Percentiles rank a stretch among this genome's conserved stretches.
phyloP scores from a whole-genome alignment of 1,140 invertebrate species.

The Lepidostoma basale region DNA sequence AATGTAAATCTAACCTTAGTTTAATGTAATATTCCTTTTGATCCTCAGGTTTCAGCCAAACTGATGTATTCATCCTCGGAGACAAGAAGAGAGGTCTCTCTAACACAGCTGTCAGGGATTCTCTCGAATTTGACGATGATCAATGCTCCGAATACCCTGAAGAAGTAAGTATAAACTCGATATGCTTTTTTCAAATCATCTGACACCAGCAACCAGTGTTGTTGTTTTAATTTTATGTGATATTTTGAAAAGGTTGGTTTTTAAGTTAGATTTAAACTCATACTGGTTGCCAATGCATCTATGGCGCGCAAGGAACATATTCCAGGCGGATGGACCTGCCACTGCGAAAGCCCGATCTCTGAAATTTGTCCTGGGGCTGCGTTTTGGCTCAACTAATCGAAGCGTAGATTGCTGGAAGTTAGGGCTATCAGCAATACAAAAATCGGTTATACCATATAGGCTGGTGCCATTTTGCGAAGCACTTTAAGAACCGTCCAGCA shows the following conservation, averaged over 20 bases:
- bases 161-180: constrained; percentile 52
- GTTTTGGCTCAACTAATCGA: neutral
- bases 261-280: neutral
- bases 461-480: no score
- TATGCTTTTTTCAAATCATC: no score
- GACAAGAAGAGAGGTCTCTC: constrained; percentile 53
- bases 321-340: no score
- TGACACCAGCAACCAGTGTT: no score
- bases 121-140: constrained; percentile 43
- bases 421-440: no score
- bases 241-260: neutral
- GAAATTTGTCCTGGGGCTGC: no score
- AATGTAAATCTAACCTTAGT: neutral
- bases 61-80: constrained; percentile 51
- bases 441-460: no score
- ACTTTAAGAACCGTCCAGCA: no score
- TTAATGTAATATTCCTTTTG: neutral
- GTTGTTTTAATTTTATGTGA: neutral
- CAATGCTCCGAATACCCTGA: constrained; percentile 51
- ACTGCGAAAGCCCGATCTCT: no score
- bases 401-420: no score
- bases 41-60: constrained; percentile 50
- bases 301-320: no score
- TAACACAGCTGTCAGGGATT: constrained; percentile 45
- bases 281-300: neutral